Evolutionary conservation across 2,113 vertebrate genomes (phyloP), one percentile per base, ranked within the genome.

Genomic region (Heloderma charlesbogerti): DNA sequence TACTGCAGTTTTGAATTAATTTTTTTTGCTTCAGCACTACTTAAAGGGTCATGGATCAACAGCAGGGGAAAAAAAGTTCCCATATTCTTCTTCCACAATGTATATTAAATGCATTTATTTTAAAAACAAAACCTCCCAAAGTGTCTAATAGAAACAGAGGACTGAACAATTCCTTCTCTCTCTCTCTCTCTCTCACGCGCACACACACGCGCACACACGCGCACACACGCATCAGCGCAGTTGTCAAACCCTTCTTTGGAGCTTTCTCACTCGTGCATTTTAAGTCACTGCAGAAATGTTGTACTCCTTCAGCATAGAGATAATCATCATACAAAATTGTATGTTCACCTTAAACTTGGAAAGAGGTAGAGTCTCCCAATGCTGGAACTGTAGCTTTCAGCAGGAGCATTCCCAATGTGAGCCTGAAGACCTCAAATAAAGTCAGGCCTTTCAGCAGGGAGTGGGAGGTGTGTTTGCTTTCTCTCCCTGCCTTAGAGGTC

Each of bases 241-340:
- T 92, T 94, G 89, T 87, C 92, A 95, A 94, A 91, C 82, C 63
- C 85, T 95, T 95, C n/a, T 8, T 92, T 80, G 87, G 81, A 78
- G 91, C 91, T 91, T 92, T 90, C 84, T 92, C 94, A 91, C 92
- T 91, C 94, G 84, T 69, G 78, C 89, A 91, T 40, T 88, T 95
- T 84, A 77, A 34, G 31, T 72, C 27, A 31, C 31, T 34, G 87
- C 89, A 92, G 67, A 92, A 87, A 7, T 84, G 37, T 89, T 84
- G 92, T 13, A 63, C 20, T 63, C 60, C 60, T 63, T 63, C 60
- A 63, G 60, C 60, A 3, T 37, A 31, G 45, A 54, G 45, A 1
- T 77, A 43, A 77, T 20, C 37, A 27, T 54, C 48, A n/a, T n/a
- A 34, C 12, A 81, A 45, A 29, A 48, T 20, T 79, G 45, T 6